A percentile compares a stretch with the other conserved stretches of the same genome.
Evolutionary conservation across 1,140 invertebrate genomes (phyloP).

Genomic region (Drosophila asahinai): DNA sequence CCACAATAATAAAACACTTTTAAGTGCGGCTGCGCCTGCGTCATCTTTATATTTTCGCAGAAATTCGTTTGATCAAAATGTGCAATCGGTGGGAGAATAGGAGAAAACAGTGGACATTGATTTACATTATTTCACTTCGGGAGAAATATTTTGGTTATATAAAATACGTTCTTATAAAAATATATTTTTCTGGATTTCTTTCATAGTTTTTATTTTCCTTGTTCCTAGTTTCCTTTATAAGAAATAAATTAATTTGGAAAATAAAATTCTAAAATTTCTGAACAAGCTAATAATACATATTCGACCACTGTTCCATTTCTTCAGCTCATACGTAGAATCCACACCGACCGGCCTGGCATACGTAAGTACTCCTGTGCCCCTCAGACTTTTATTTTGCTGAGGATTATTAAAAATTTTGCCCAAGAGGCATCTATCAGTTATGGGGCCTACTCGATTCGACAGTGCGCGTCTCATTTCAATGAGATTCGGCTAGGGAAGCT

Average conservation of each 20-base stretch:
- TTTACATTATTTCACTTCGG: neutral
- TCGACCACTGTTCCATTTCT: neutral
- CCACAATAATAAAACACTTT: constrained; percentile 77
- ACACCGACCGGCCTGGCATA: constrained; percentile 6
- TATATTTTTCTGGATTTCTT: too few species aligned
- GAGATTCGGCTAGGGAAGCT: constrained; percentile 45
- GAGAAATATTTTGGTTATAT: too few species aligned
- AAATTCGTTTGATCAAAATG: constrained; percentile 14
- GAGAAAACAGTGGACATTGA: neutral
- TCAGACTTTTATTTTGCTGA: neutral
- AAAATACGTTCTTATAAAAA: too few species aligned
- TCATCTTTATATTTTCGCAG: neutral
- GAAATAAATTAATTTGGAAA: neutral
- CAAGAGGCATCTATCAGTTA: constrained; percentile 76
- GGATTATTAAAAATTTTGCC: constrained; percentile 79
- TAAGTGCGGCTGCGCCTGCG: constrained; percentile 37
- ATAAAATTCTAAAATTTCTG: neutral
- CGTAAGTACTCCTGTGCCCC: constrained; percentile 2
- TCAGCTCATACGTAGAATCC: neutral
- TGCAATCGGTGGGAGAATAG: neutral
- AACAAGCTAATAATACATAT: neutral
- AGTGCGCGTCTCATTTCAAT: constrained; percentile 74
- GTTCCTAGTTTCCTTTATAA: too few species aligned
- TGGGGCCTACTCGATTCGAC: constrained; percentile 52
- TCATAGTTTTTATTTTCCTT: too few species aligned